Base-by-base conservation (phyloP, 2,888 invertebrate genomes). In the Tanytarsus gracilentus region DNA sequence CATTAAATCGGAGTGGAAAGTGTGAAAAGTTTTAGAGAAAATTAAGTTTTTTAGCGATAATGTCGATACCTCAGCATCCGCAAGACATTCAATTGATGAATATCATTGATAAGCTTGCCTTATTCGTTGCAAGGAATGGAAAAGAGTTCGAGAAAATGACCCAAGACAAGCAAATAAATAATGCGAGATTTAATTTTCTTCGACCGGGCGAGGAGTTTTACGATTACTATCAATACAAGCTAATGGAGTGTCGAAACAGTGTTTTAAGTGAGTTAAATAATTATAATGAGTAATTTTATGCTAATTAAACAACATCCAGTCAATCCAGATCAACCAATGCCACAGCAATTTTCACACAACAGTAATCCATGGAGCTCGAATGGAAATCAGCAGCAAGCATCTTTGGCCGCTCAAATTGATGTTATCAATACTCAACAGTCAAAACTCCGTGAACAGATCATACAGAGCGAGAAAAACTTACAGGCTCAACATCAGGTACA, bases 81-180 rank as follows among this genome's bases (percentile, higher is more conserved):
- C 11, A 11, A 7, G 97, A 97, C 80, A 87, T 86, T 69, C 95
- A 97, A 72, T 82, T 96, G 69, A 85, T 90, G 71, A 96, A 94
- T 78, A 96, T 97, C 70, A 98, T 99, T 69, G 98, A 98, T 79
- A 97, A 97, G 79, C 79, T 98, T 68, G 98, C 98, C 11, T 94
- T 95, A 75, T 98, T 98, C 81, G 98, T 99, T 65, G 98, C 98
- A 62, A 79, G 96, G 76, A 98, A 97, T 86, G 98, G 98, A 59
- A 95, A 94, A n/a, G 97, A 97, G 73, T 97, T 97, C 76, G 98
- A 98, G 78, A 87, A 91, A 76, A 97, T 97, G 88, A 97, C 97
- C 63, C 97, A 97, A 79, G 90, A 90, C 71, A 97, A 97, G 76
- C 97, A 98, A 76, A 90, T 93, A 75, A 93, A 92, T 71, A 98